Evolutionary conservation across 2,888 invertebrate species (phyloP), one percentile per base, ranked within the genome.

Genomic region (Caenorhabditis sp.): DNA sequence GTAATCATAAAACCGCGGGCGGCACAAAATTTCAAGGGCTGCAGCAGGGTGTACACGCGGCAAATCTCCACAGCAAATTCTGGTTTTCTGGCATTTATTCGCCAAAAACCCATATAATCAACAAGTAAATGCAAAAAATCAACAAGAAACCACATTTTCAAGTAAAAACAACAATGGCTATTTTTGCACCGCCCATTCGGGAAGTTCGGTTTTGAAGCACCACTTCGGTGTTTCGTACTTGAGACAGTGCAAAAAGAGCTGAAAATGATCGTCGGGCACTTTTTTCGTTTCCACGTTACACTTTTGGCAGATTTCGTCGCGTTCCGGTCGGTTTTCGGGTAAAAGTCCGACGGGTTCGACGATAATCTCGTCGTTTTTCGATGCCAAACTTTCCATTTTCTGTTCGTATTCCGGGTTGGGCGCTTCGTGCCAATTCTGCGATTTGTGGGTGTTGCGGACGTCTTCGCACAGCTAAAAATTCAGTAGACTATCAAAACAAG

Each of bases 241-340:
- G n/a, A 87, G 75, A 77, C 89, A 89, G 63, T 89, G 89, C 20
- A 89, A 68, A 68, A 80, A 79, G 71, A 89, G 78, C 20, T 77
- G 80, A 70, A 82, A 85, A 53, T 87, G 82, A 13, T 68, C 79
- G 20, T 73, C 65, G 0, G 86, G 83, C 9, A 81, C 85, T 62
- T 74, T 45, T 48, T 80, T 81, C 74, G 84, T 84, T 11, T 58
- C 71, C 17, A 86, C 86, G 56, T 86, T 84, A 63, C 88, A 88
- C n/a, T 86, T 85, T 52, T 83, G 71, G 68, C 88, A 88, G 45
- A 83, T 63, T 11, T 84, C 80, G 68, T 88, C 88, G 43, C 80
- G 81, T 8, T 65, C 63, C 13, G 86, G 86, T 6, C 85, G 70
- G 6, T 85, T 72, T 13, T 76, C 80, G 2, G 70, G 20, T n/a